Base-by-base conservation (phyloP, 2,797 vertebrate species). In the Notolepis coatsorum region DNA sequence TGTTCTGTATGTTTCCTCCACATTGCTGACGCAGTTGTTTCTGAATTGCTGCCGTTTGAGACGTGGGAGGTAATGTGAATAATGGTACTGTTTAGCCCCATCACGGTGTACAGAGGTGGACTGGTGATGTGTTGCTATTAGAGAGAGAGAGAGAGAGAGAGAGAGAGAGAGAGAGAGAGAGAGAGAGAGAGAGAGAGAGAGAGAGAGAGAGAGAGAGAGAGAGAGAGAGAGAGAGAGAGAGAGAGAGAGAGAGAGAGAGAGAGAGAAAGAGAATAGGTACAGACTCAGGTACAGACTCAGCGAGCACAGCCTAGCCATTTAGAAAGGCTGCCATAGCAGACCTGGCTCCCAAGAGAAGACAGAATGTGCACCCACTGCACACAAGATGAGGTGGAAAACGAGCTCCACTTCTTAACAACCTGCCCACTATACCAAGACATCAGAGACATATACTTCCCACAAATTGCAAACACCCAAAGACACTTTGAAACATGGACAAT, bases 31-130 rank as follows among this genome's bases (percentile, higher is more conserved):
- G 13, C 9, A 13, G 31, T 12, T 13, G 31, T 35, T 8, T 35
- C 13, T 35, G 8, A 35, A 2, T 3, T 33, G 12, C 3, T 9
- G 31, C 9, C 31, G 13, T 8, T 9, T 8, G 2, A 9, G 31
- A 35, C 31, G 13, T 8, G 13, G 31, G 2, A 9, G 31, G 13
- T 35, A 35, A 35, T 42, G 39, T 20, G 35, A 39, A 21, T 41
- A 58, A 54, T 50, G 35, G 33, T 15, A 7, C 33, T 47, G 48
- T 54, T 65, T 60, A 50, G 17, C 28, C 10, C 51, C 41, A 51
- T 54, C 21, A 12, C 10, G 17, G n/a, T 38, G 7, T 30, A 33
- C 30, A 15, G 3, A 23, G 27, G 18, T 35, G 57, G 20, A 27
- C 25, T 49, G 38, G n/a, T 54, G 20, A 54, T 50, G 27, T 1